Percentiles rank a stretch among this genome's conserved stretches.
These are phyloP conservation scores for Apis dorsata DNA, from an alignment of 1,140 invertebrate species.

Conservation along the genomic window DNA sequence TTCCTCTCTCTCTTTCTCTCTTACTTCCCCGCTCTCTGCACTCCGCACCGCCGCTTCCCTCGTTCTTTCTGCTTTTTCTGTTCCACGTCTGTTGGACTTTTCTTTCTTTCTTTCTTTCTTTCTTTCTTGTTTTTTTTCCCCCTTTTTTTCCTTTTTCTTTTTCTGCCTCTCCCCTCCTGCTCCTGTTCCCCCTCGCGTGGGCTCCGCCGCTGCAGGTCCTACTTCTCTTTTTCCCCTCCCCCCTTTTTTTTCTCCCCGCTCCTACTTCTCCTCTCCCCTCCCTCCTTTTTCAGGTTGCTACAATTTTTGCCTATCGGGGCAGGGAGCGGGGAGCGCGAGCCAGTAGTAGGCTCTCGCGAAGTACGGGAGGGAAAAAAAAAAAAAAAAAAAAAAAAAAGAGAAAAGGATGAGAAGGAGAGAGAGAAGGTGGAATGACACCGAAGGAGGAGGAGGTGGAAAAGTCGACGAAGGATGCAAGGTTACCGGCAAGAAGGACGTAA, in stretches of 20 bases:
- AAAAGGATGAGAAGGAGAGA: background rate
- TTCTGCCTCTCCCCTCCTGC: background rate
- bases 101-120: conserved; percentile 32
- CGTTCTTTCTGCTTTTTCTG: conserved; percentile 9
- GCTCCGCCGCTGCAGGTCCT: background rate
- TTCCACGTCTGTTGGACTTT: background rate
- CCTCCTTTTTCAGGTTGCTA: conserved; percentile 54
- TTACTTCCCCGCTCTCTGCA: conserved; percentile 70
- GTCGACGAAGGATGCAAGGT: conserved; percentile 66
- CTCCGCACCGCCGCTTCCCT: conserved; percentile 69
- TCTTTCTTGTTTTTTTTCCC: background rate
- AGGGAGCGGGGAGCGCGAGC: conserved; percentile 30
- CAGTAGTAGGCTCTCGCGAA: background rate
- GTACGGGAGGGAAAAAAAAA: background rate
- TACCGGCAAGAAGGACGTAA: conserved; percentile 74
- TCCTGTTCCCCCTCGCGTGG: conserved; percentile 39
- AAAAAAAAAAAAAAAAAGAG: background rate
- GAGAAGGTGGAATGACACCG: conserved; percentile 8
- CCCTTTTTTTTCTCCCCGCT: background rate
- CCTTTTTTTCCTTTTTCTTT: background rate
- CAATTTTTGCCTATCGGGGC: conserved; percentile 68
- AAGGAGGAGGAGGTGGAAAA: conserved; percentile 41
- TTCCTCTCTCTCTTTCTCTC: conserved; percentile 68
- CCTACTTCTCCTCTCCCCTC: background rate
- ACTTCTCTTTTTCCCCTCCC: too few relatives aligned